phyloP scores from a whole-genome alignment of 2,888 invertebrate species.

The Willowsia nigromaculata region DNA sequence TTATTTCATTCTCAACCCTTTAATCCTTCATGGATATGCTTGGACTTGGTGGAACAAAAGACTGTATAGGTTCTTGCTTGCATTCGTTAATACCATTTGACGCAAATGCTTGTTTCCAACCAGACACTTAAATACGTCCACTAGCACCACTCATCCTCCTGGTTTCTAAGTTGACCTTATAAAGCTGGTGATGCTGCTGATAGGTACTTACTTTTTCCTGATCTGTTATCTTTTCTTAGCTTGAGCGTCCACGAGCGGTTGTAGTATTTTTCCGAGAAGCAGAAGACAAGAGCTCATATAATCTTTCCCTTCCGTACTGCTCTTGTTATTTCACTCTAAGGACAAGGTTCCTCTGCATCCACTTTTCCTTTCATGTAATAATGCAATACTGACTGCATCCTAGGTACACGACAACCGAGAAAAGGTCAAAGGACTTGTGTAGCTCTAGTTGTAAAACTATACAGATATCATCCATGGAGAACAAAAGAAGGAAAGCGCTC shows the following conservation, averaged over 20 bases:
- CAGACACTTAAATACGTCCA: not conserved
- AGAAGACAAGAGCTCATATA: not conserved
- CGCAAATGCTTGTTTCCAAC: not conserved
- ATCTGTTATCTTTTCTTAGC: not conserved
- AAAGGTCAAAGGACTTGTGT: slow-evolving; percentile 69
- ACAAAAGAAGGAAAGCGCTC: not conserved
- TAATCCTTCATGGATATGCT: no score
- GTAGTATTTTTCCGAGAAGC: not conserved
- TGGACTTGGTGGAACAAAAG: no score
- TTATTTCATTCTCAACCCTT: no score
- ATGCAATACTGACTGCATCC: slow-evolving; percentile 43
- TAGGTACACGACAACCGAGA: slow-evolving; percentile 11
- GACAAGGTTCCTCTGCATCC: slow-evolving; percentile 30
- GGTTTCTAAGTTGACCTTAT: not conserved
- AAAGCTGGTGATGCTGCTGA: not conserved
- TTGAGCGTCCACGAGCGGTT: not conserved
- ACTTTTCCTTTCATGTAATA: not conserved
- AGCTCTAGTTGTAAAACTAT: no score
- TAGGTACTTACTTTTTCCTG: not conserved
- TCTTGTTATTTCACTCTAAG: slow-evolving; percentile 9
- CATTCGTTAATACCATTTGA: no score
- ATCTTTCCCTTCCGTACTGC: not conserved
- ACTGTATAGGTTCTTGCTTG: no score
- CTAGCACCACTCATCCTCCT: not conserved
- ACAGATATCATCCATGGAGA: not conserved